phyloP scores from a whole-genome alignment of 23 tunicate genomes.

The Halocynthia roretzi region DNA sequence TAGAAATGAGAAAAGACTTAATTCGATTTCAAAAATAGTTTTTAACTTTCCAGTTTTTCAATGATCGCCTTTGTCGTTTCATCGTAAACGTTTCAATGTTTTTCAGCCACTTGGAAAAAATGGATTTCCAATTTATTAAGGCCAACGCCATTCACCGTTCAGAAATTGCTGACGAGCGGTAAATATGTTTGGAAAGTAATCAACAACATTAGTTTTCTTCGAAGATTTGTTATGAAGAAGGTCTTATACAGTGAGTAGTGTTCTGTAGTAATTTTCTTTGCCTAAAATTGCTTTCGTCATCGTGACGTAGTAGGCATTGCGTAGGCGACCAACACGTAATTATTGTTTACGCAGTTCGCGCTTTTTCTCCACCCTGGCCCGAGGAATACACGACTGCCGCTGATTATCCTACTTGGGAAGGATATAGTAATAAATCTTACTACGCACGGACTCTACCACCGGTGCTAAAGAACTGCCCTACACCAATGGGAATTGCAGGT shows the following conservation, averaged over 20 bases:
- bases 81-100: background rate
- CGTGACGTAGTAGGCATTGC: no score
- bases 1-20: no score
- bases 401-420: constrained; percentile 37
- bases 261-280: no score
- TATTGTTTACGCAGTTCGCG: background rate
- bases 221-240: background rate
- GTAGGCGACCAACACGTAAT: background rate
- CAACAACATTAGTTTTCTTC: constrained; percentile 4
- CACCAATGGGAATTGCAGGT: constrained; percentile 63
- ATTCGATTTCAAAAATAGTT: no score
- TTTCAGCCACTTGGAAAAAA: constrained; percentile 18
- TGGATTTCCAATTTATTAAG: background rate
- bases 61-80: background rate
- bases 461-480: constrained; percentile 43
- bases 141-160: constrained; percentile 1
- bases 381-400: constrained; percentile 18
- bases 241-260: no score
- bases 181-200: constrained; percentile 12
- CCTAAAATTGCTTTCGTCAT: no score
- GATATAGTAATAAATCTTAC: constrained; percentile 28
- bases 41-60: background rate
- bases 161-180: background rate
- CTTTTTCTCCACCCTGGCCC: constrained; percentile 33
- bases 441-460: constrained; percentile 48